Evolutionary conservation across 2,113 vertebrate genomes (phyloP), one percentile per base, ranked within the genome.

Genomic region (Falcunculus frontatus): DNA sequence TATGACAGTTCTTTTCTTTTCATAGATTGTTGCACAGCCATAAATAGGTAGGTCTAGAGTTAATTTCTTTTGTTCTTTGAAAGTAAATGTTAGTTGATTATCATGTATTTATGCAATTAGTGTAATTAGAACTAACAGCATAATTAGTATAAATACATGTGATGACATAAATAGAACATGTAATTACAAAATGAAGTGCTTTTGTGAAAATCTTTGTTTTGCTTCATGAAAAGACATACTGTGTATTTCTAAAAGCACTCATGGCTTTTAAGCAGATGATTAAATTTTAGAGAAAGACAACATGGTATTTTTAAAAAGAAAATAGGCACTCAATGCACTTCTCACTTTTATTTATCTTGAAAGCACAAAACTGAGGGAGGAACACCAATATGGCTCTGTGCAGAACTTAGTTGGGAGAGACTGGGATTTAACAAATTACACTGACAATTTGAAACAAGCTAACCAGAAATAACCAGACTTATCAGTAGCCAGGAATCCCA

Each of bases 31-130:
- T 70, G 69, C 30, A 55, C 2, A 15, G 42, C 59, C 47, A 9
- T 73, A 32, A 52, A 67, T 75, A 73, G 68, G 77, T 89, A 90
- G 52, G 90, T 84, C 80, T 95, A 68, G 87, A 85, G 95, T 84
- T 83, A 89, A 75, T 95, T 95, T 85, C 86, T 97, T 97, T 97
- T 97, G 97, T 98, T 97, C 89, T 95, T 91, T 87, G 87, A 59
- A 89, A 97, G 93, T 96, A 70, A 91, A 93, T 91, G 94, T 94
- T 80, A 70, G 85, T 90, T 93, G 81, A 95, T 97, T 97, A 96
- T 92, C 63, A 93, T 96, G 83, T 94, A 72, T 96, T 97, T 98
- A 96, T 97, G 95, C 96, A 97, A 97, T 98, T 98, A 98, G 97
- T 60, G 41, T 96, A 98, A 98, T 98, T 97, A 96, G 89, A 80